These are phyloP conservation scores for Silurus glanis DNA, from an alignment of 2,113 vertebrate species.

Conservation along the genomic window DNA sequence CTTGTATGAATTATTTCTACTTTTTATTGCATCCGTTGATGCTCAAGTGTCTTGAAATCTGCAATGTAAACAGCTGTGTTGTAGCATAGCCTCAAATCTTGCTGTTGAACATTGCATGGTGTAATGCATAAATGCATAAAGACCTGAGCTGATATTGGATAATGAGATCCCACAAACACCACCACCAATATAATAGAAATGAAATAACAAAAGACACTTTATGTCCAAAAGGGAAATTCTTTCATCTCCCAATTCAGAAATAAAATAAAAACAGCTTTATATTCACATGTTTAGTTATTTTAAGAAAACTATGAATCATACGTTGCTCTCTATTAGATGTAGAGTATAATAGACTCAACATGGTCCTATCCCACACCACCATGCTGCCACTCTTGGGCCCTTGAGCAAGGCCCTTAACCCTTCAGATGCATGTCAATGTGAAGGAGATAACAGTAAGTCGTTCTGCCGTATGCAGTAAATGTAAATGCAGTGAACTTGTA, in stretches of 20 bases:
- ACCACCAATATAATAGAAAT: background rate
- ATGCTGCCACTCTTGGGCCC: too few relatives aligned
- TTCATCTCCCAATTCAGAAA: background rate
- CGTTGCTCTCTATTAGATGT: background rate
- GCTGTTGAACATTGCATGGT: background rate
- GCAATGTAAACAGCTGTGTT: background rate
- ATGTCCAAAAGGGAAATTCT: too few relatives aligned
- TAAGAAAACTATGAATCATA: background rate
- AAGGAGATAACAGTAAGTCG: too few relatives aligned
- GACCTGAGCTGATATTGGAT: background rate
- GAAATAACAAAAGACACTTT: background rate
- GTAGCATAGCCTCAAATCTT: background rate
- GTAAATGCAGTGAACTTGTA: too few relatives aligned
- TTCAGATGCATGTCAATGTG: too few relatives aligned
- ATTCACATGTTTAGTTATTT: too few relatives aligned
- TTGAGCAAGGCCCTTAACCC: too few relatives aligned
- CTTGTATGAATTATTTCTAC: background rate
- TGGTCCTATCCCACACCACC: too few relatives aligned
- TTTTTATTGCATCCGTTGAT: background rate
- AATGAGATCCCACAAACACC: background rate
- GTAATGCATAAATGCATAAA: background rate
- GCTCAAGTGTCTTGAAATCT: background rate
- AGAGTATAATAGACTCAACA: background rate
- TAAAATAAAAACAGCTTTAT: background rate
- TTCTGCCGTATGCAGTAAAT: too few relatives aligned